A percentile compares a stretch with the other conserved stretches of the same genome.
These are phyloP conservation scores for Chloroceryle aenea DNA, from an alignment of 2,113 vertebrate genomes.

Conservation along the genomic window DNA sequence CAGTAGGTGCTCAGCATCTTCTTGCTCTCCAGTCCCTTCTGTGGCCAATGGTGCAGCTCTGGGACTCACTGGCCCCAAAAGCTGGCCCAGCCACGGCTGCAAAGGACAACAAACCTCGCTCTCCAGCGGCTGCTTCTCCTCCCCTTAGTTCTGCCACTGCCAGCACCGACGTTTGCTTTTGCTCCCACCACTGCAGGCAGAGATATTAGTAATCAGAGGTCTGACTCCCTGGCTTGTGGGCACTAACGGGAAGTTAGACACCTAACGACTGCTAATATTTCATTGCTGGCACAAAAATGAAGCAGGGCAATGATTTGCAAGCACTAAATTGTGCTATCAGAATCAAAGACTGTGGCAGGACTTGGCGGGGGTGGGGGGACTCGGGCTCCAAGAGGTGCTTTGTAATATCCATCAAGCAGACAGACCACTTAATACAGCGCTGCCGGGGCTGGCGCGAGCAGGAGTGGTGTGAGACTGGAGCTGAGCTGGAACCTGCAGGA, in stretches of 20 bases:
- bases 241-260: neutral
- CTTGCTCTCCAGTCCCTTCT: neutral
- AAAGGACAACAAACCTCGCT: neutral
- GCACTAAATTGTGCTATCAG: slow-evolving; percentile 39
- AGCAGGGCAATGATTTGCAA: slow-evolving; percentile 33
- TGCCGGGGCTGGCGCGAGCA: neutral
- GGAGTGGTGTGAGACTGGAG: neutral
- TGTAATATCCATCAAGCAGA: slow-evolving; percentile 14
- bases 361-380: neutral
- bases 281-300: slow-evolving; percentile 24
- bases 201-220: slow-evolving; percentile 17
- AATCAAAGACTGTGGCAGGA: slow-evolving; percentile 43
- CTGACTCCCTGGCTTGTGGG: slow-evolving; percentile 9
- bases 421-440: neutral
- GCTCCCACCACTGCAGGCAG: neutral
- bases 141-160: neutral
- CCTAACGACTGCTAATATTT: slow-evolving; percentile 12
- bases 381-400: neutral
- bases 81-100: rapidly evolving
- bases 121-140: neutral
- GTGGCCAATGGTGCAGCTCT: rapidly evolving
- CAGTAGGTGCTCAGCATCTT: rapidly evolving
- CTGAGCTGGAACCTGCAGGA: neutral
- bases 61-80: neutral
- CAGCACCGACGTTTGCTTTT: neutral